phyloP scores from a whole-genome alignment of 2,888 invertebrate species.

The Clanis bilineata region DNA sequence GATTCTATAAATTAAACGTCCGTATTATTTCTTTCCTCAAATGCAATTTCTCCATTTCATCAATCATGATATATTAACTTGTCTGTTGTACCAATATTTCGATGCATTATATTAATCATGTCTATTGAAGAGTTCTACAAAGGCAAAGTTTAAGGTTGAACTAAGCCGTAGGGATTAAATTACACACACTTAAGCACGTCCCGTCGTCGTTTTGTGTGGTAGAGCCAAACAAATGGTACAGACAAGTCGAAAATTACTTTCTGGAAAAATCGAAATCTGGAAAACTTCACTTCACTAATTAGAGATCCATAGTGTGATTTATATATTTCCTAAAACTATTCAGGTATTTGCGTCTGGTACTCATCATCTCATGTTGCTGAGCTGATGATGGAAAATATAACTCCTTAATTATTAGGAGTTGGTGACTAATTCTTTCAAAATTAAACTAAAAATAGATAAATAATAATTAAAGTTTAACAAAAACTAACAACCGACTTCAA shows the following conservation, averaged over 20 bases:
- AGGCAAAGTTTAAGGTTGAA: conserved; percentile 2
- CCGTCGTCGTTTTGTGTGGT: conserved; percentile 2
- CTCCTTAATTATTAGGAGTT: too few relatives aligned
- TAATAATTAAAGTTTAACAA: too few relatives aligned
- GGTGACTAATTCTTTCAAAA: too few relatives aligned
- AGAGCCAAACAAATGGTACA: conserved; percentile 1
- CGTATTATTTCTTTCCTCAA: not conserved
- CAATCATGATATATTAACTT: not conserved
- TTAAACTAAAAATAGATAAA: too few relatives aligned
- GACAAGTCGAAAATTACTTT: not conserved
- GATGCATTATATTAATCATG: not conserved
- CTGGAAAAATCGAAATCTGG: too few relatives aligned
- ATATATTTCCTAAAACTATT: too few relatives aligned
- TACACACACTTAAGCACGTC: conserved; percentile 27
- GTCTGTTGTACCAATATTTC: not conserved
- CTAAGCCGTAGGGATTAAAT: conserved; percentile 4
- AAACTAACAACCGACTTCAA: too few relatives aligned
- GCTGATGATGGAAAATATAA: too few relatives aligned
- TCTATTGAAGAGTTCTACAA: not conserved
- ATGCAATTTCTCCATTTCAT: not conserved
- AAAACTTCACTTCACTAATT: too few relatives aligned
- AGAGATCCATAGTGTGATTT: too few relatives aligned
- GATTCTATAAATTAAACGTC: not conserved
- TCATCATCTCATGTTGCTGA: too few relatives aligned
- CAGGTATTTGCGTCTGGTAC: too few relatives aligned